Conservation (phyloP, 1,140 invertebrate species). For the Drosophila pectinifera region DNA sequence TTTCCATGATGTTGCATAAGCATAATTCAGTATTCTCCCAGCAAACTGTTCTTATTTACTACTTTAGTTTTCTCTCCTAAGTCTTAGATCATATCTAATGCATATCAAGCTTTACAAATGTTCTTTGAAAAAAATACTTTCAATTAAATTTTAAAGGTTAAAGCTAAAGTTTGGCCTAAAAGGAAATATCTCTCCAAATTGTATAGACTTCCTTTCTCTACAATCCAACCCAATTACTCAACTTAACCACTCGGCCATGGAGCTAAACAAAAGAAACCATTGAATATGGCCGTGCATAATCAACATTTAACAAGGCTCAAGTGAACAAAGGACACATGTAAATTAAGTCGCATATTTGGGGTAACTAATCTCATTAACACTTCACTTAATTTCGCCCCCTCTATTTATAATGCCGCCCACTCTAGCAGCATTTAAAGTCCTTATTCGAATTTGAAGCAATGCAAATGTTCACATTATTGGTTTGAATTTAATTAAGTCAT, state of each 20-base stretch:
- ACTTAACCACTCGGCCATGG: not conserved
- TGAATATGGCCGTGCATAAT: conserved; percentile 3
- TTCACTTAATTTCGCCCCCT: conserved; percentile 28
- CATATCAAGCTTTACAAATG: too few species aligned
- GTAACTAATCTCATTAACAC: conserved; percentile 44
- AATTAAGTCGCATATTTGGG: conserved; percentile 17
- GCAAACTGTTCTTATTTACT: too few species aligned
- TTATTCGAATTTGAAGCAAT: conserved; percentile 5
- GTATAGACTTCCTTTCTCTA: not conserved
- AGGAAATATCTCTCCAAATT: too few species aligned
- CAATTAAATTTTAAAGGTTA: too few species aligned
- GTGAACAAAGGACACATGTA: conserved; percentile 6
- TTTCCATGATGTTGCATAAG: too few species aligned
- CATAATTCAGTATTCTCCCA: too few species aligned
- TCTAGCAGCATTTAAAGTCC: not conserved
- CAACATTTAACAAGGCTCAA: conserved; percentile 2
- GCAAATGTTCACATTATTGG: conserved; percentile 26
- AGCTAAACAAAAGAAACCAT: conserved; percentile 5
- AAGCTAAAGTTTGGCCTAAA: too few species aligned
- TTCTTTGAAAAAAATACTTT: too few species aligned
- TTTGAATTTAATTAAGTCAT: conserved; percentile 20
- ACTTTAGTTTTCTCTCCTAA: too few species aligned
- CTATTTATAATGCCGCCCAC: conserved; percentile 13
- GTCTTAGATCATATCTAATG: too few species aligned
- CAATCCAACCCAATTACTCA: not conserved